Evolutionary conservation across 1,140 invertebrate genomes (phyloP).

Genomic region (Cotesia glomerata): DNA sequence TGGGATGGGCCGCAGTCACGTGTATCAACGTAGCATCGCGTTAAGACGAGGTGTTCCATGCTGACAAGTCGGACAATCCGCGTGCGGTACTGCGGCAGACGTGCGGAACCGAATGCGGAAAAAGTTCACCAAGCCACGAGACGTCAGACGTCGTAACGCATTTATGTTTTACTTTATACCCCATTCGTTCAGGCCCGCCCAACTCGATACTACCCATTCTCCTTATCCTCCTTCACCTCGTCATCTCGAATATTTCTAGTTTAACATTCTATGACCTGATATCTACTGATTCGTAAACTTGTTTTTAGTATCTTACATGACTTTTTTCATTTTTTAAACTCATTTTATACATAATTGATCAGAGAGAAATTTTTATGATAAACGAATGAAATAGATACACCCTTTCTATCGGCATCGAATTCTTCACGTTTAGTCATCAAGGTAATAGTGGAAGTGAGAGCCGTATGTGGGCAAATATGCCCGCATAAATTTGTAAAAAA

Average conservation of each 20-base stretch:
- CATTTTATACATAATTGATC: not conserved
- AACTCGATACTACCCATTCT: not conserved
- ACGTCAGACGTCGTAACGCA: slow-evolving; percentile 50
- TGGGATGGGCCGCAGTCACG: slow-evolving; percentile 53
- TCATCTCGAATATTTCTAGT: not conserved
- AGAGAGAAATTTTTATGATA: too few species aligned
- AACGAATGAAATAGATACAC: too few species aligned
- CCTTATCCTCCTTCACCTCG: not conserved
- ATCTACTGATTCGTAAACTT: not conserved
- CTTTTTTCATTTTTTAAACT: not conserved
- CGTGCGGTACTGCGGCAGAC: not conserved
- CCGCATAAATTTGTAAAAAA: too few species aligned
- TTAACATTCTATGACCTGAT: not conserved
- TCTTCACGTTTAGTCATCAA: too few species aligned
- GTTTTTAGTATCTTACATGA: not conserved
- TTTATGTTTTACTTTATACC: slow-evolving; percentile 42
- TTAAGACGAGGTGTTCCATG: slow-evolving; percentile 42
- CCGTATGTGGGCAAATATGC: too few species aligned
- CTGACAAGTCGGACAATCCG: slow-evolving; percentile 38
- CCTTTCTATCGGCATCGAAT: too few species aligned
- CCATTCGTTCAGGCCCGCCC: slow-evolving; percentile 8
- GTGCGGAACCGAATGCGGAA: slow-evolving; percentile 30
- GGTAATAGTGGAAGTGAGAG: too few species aligned
- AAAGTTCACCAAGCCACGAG: slow-evolving; percentile 37
- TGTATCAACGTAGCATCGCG: slow-evolving; percentile 51